Evolutionary conservation across 2,797 vertebrate species (phyloP).

Genomic region (Valencia hispanica): DNA sequence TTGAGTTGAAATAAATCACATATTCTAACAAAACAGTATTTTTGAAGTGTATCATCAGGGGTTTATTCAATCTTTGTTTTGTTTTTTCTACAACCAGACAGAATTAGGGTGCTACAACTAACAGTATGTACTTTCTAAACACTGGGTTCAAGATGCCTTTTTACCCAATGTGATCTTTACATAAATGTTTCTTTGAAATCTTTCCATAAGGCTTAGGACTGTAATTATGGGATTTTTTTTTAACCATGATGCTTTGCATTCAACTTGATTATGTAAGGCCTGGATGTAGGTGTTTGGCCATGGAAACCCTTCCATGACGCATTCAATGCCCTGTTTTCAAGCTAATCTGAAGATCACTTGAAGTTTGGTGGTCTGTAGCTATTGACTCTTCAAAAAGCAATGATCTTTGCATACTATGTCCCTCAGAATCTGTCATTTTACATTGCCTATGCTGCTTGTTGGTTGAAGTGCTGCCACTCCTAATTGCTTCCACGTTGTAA

Average conservation of each 20-base stretch:
- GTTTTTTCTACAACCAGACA: no score
- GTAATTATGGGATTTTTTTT: neutral
- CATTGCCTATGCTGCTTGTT: neutral
- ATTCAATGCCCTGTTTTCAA: neutral
- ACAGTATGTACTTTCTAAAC: no score
- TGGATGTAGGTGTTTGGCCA: neutral
- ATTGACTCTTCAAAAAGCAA: neutral
- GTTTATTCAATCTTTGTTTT: no score
- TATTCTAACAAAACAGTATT: no score
- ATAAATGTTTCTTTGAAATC: no score
- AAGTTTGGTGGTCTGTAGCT: neutral
- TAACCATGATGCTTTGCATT: neutral
- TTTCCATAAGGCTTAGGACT: neutral
- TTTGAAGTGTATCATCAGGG: no score
- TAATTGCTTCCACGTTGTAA: neutral
- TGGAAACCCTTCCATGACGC: neutral
- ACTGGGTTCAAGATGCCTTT: no score
- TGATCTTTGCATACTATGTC: neutral
- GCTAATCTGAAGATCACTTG: neutral
- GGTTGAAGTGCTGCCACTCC: neutral
- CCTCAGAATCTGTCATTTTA: neutral
- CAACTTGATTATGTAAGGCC: neutral
- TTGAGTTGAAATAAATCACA: no score
- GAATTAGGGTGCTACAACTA: no score
- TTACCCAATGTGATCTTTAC: no score